Evolutionary conservation across 2,113 vertebrate species (phyloP).

Genomic region (Myocastor coypus): DNA sequence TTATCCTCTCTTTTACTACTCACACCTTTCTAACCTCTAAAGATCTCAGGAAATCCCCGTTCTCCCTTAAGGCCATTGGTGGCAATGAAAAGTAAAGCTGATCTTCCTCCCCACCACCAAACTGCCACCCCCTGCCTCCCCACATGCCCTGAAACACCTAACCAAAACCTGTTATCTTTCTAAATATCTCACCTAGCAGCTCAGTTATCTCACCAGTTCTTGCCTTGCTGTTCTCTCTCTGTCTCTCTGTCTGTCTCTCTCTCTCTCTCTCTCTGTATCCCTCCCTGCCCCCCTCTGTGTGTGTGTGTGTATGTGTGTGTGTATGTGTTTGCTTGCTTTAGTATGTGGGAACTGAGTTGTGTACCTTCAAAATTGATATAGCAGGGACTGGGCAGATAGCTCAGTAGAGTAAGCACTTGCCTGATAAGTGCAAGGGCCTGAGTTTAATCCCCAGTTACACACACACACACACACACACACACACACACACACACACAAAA

Average conservation of each 20-base stretch:
- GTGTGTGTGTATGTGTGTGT: too few relatives aligned
- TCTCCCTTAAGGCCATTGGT: not conserved
- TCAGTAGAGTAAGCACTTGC: too few relatives aligned
- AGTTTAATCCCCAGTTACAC: too few relatives aligned
- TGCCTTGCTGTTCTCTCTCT: not conserved
- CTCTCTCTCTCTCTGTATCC: too few relatives aligned
- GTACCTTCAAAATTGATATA: not conserved
- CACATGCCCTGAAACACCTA: accelerated
- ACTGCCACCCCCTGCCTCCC: not conserved
- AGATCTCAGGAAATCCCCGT: not conserved
- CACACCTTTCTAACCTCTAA: not conserved
- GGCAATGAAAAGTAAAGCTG: not conserved
- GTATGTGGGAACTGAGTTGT: not conserved
- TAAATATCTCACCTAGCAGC: not conserved
- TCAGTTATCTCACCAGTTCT: not conserved
- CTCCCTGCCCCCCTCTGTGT: not conserved
- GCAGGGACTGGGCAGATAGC: too few relatives aligned
- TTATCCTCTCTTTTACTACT: not conserved
- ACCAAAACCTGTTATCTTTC: not conserved
- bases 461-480: too few relatives aligned
- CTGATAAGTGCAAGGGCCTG: too few relatives aligned
- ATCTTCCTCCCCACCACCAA: not conserved
- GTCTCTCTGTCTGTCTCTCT: too few relatives aligned
- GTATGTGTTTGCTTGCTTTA: not conserved
- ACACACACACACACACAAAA: too few relatives aligned